These are phyloP conservation scores for Apostichopus japonicus DNA, from an alignment of 35 echinoderm and acorn worm genomes.

Conservation along the genomic window DNA sequence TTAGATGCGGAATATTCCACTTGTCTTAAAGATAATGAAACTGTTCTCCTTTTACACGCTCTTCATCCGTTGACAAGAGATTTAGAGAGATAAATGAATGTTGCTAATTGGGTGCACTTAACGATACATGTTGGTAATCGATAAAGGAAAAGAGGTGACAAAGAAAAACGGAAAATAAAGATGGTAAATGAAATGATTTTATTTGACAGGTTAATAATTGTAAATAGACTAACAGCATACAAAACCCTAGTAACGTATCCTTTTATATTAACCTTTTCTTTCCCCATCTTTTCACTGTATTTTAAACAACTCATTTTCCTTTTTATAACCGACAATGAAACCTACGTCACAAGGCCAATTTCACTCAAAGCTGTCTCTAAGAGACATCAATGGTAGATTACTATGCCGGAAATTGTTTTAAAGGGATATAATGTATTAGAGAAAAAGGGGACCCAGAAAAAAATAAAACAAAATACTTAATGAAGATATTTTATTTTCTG, in stretches of 20 bases:
- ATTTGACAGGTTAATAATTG: not conserved
- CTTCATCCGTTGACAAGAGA: not conserved
- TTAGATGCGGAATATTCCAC: no score
- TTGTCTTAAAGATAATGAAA: not conserved
- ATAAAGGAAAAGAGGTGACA: not conserved
- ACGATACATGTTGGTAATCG: not conserved
- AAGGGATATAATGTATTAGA: not conserved
- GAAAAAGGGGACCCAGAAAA: no score
- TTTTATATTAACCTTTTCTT: not conserved
- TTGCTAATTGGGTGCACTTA: constrained; percentile 12
- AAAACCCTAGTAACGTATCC: not conserved
- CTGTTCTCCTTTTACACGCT: not conserved
- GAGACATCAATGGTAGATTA: not conserved
- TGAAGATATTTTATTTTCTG: no score
- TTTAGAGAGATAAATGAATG: constrained; percentile 11
- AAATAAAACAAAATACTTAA: no score
- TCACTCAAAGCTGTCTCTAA: not conserved
- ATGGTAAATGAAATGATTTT: constrained; percentile 2
- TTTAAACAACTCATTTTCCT: not conserved
- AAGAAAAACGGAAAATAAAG: not conserved
- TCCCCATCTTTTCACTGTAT: not conserved
- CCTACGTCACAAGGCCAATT: constrained; percentile 6
- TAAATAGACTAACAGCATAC: not conserved
- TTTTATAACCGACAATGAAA: not conserved
- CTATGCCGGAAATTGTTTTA: not conserved